Percentiles rank a stretch among this genome's conserved stretches.
Evolutionary conservation across 2,888 invertebrate species (phyloP).

Genomic region (Diaprepes abbreviatus): DNA sequence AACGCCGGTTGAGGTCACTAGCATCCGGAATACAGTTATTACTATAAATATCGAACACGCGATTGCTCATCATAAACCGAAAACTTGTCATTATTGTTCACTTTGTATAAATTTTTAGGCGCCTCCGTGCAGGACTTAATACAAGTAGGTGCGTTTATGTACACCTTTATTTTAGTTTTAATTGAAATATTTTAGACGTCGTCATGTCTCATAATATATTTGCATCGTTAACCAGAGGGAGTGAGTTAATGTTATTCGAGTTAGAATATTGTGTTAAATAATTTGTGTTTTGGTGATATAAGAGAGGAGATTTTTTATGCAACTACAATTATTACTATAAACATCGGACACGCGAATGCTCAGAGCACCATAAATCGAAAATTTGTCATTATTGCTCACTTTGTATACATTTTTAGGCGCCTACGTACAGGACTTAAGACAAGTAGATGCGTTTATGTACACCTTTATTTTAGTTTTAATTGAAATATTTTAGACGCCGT

Average conservation of each 20-base stretch:
- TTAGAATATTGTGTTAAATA: neutral
- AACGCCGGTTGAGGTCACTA: too few relatives aligned
- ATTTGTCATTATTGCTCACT: neutral
- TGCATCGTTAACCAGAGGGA: neutral
- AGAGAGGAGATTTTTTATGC: conserved; percentile 1
- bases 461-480: too few relatives aligned
- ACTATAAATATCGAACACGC: neutral
- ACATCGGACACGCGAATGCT: neutral
- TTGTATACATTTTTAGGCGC: neutral
- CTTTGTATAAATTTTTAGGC: too few relatives aligned
- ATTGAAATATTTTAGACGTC: too few relatives aligned
- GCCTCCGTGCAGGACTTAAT: too few relatives aligned
- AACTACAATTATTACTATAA: neutral
- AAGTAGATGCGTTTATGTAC: too few relatives aligned
- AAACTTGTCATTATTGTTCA: neutral
- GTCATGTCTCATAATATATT: too few relatives aligned
- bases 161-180: too few relatives aligned
- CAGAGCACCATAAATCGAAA: neutral
- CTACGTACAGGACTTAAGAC: too few relatives aligned
- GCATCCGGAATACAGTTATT: too few relatives aligned
- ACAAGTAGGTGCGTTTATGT: too few relatives aligned
- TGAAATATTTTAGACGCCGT: too few relatives aligned
- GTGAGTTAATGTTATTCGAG: neutral
- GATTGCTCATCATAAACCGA: neutral
- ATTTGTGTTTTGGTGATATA: conserved; percentile 1